Base-by-base conservation (phyloP, 2,888 invertebrate species). In the Xanthorhoe designata region DNA sequence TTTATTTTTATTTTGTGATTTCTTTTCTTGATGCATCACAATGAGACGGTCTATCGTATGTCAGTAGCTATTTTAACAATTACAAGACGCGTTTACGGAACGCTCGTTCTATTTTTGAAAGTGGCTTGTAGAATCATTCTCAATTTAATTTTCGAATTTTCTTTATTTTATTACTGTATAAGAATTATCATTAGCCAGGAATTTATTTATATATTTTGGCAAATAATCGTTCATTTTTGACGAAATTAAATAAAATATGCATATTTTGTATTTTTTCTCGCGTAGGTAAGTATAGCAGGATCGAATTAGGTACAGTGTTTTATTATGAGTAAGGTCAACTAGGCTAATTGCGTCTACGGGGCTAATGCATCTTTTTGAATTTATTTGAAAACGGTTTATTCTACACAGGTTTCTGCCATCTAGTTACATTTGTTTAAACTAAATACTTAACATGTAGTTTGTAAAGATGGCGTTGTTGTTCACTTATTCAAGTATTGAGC, bases 21-120 rank as follows among this genome's bases (percentile, higher is more conserved):
- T 83, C 89, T 91, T 90, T 89, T 86, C 86, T 84, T 76, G 89
- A 90, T 90, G 91, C 91, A 90, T 92, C 90, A 89, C 91, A 91
- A 90, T 89, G 90, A 90, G 89, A 87, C 84, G 82, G 83, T 86
- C 88, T 89, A 90, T 90, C 87, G 86, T 79, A 85, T 81, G 87
- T 88, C 90, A 89, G 89, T 81, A 86, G 87, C 86, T 88, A 88
- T 87, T 87, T 78, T 81, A 85, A 86, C 86, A 87, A 89, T 90
- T 89, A 70, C 52, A 42, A 53, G 10, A 38, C 29, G 51, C 53
- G 29, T 52, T 57, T 19, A 32, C 47, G 29, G 15, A 50, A 47
- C 47, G 51, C 15, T 49, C 3, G 24, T 53, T 57, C 54, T 7
- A 54, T 38, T 59, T 54, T 59, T 13, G 10, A 64, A 64, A 24